Conservation (phyloP, 2,113 vertebrate genomes). For the Vidua chalybeata region DNA sequence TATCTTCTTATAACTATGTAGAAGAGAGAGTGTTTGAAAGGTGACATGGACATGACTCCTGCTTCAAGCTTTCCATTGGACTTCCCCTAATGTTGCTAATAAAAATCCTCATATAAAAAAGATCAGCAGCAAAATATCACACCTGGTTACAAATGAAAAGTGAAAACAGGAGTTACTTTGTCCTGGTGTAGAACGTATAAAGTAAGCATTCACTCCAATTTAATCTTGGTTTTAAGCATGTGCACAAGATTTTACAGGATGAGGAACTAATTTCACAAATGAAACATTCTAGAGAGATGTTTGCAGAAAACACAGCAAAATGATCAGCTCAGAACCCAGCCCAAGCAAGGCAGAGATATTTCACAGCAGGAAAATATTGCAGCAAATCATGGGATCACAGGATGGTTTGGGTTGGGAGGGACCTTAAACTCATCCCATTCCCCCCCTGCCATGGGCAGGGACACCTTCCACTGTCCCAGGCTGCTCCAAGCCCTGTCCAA, state of each 20-base stretch:
- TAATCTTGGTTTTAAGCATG: neutral
- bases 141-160: fast-evolving
- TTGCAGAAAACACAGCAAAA: neutral
- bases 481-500: fast-evolving
- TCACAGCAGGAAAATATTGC: neutral
- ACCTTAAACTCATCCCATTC: fast-evolving
- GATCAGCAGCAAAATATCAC: neutral
- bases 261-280: neutral
- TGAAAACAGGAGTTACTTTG: neutral
- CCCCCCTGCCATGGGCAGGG: neutral
- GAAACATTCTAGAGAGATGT: neutral
- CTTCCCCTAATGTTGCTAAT: neutral
- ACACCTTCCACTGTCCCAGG: fast-evolving
- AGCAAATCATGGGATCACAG: neutral
- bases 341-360: neutral
- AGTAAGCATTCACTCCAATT: neutral
- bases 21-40: neutral
- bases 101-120: neutral
- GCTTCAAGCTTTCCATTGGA: neutral
- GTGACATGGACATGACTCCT: fast-evolving
- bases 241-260: neutral
- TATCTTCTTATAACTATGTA: neutral
- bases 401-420: neutral
- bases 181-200: neutral
- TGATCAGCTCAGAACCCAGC: neutral